These are phyloP conservation scores for Phataginus tricuspis DNA, from an alignment of 2,797 vertebrate species.

Conservation along the genomic window DNA sequence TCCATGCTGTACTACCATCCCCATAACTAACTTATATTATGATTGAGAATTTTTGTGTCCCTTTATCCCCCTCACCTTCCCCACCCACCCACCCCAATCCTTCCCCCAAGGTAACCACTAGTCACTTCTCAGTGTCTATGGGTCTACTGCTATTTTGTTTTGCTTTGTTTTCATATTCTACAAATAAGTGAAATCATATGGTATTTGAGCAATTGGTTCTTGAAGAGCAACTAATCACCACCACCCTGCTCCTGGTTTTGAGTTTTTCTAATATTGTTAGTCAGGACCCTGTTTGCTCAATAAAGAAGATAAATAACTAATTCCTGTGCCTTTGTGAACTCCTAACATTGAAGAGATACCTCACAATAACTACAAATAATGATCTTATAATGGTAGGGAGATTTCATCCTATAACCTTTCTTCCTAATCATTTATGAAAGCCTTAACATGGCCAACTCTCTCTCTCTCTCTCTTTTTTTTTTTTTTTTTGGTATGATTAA, in stretches of 20 bases:
- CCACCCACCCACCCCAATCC: too few relatives aligned
- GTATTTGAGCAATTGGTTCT: background rate
- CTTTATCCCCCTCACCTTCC: too few relatives aligned
- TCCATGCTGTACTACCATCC: too few relatives aligned
- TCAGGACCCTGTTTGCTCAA: background rate
- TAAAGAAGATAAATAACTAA: conserved; percentile 11
- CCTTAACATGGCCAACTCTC: background rate
- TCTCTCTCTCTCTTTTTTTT: too few relatives aligned
- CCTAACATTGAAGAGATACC: background rate
- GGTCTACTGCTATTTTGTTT: too few relatives aligned
- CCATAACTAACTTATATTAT: too few relatives aligned
- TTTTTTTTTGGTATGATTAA: too few relatives aligned
- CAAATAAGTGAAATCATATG: background rate
- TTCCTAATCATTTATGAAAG: conserved; percentile 9
- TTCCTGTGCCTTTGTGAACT: background rate
- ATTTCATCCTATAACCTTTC: background rate
- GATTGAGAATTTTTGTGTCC: too few relatives aligned
- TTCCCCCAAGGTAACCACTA: too few relatives aligned
- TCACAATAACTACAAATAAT: background rate
- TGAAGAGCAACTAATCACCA: background rate
- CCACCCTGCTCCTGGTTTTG: background rate
- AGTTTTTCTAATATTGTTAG: conserved; percentile 27
- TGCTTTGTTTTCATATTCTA: too few relatives aligned
- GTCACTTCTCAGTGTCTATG: too few relatives aligned
- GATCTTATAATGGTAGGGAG: background rate